phyloP scores from a whole-genome alignment of 2,888 invertebrate species.

The Phyllotreta cruciferae region DNA sequence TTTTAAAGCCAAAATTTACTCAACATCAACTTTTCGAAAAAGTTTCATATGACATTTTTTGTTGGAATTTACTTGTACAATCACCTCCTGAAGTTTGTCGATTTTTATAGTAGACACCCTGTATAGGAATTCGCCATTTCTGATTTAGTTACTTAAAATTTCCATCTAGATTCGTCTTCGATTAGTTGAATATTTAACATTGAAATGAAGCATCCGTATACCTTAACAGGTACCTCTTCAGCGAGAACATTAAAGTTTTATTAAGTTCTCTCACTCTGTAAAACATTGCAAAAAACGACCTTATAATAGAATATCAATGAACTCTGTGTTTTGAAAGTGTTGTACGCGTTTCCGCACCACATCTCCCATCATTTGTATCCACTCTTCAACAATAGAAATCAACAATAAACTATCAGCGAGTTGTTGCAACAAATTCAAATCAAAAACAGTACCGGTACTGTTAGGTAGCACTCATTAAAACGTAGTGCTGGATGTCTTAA shows the following conservation, averaged over 20 bases:
- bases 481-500: not conserved
- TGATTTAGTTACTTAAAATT: no score
- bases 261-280: slow-evolving; percentile 3
- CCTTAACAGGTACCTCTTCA: no score
- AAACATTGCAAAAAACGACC: slow-evolving; percentile 11
- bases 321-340: slow-evolving; percentile 35
- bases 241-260: not conserved
- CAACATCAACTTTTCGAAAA: no score
- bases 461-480: slow-evolving; percentile 9
- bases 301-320: slow-evolving; percentile 14
- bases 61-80: no score
- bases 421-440: slow-evolving; percentile 5
- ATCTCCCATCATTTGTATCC: slow-evolving; percentile 35
- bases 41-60: no score
- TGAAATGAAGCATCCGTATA: no score
- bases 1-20: no score
- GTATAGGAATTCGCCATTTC: no score
- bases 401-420: slow-evolving; percentile 1
- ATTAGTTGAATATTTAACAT: no score
- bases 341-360: slow-evolving; percentile 37
- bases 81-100: no score
- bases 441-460: slow-evolving; percentile 15
- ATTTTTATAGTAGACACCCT: no score
- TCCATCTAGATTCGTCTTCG: no score
- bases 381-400: slow-evolving; percentile 42